Evolutionary conservation across 1,140 invertebrate genomes (phyloP).

Genomic region (Oscheius sp.): DNA sequence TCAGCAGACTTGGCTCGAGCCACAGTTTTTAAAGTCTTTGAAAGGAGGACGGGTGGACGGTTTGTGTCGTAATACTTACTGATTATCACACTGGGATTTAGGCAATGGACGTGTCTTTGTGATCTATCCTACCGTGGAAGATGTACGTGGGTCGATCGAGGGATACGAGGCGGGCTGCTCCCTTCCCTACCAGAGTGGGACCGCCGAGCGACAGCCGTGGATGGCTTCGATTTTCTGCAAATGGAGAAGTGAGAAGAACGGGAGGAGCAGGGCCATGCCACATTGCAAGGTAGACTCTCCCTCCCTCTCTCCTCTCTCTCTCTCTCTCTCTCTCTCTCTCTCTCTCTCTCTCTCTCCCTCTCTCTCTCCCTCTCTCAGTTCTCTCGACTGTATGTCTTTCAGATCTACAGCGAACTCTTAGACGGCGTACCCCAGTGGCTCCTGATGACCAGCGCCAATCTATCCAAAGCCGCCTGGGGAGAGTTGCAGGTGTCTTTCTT

Average conservation of each 20-base stretch:
- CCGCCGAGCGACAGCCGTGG: conserved; percentile 12
- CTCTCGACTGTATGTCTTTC: no score
- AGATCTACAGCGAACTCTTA: conserved; percentile 74
- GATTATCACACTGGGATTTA: background rate
- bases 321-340: background rate
- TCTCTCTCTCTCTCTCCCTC: no score
- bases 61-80: background rate
- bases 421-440: conserved; percentile 63
- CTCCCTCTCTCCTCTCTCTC: background rate
- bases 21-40: conserved; percentile 22
- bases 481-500: conserved; percentile 63
- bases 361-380: no score
- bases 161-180: conserved; percentile 79
- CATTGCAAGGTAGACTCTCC: conserved; percentile 77
- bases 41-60: background rate
- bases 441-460: conserved; percentile 73
- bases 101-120: conserved; percentile 37
- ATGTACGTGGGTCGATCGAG: conserved; percentile 80
- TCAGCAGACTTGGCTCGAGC: conserved; percentile 1
- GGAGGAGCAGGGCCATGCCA: conserved; percentile 77
- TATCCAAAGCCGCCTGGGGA: conserved; percentile 89
- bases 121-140: conserved; percentile 73
- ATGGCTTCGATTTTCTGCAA: conserved; percentile 68
- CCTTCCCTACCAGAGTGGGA: conserved; percentile 76
- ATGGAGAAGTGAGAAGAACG: conserved; percentile 74